A percentile compares a stretch with the other conserved stretches of the same genome.
Evolutionary conservation across 1,140 invertebrate species (phyloP).

Genomic region (Ctenoplectra terminalis): DNA sequence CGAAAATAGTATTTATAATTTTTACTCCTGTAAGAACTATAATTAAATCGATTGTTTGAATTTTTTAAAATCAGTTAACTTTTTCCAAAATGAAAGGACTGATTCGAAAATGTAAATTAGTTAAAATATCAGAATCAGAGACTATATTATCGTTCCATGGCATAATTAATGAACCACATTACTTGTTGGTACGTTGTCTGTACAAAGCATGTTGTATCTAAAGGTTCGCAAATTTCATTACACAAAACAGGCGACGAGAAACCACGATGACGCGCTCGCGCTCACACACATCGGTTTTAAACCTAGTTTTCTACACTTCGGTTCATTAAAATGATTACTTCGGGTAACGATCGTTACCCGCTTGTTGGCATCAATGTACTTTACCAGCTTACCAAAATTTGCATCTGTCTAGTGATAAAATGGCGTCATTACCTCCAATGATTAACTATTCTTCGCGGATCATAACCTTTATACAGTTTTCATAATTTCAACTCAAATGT

Average conservation of each 20-base stretch:
- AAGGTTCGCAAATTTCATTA: background rate
- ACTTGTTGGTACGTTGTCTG: background rate
- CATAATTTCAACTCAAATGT: no score
- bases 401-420: background rate
- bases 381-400: background rate
- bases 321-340: background rate
- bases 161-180: background rate
- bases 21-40: no score
- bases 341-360: background rate
- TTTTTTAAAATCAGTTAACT: no score
- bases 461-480: no score
- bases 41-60: no score
- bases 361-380: background rate
- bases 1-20: no score
- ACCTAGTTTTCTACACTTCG: constrained; percentile 3
- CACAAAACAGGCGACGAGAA: background rate
- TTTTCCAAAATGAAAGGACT: no score
- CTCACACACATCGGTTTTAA: background rate
- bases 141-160: background rate
- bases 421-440: background rate
- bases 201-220: background rate
- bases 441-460: no score
- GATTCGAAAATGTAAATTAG: no score
- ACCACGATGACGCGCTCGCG: no score
- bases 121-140: no score